Evolutionary conservation across 2,113 vertebrate genomes (phyloP).

Genomic region (Prunella fulvescens): DNA sequence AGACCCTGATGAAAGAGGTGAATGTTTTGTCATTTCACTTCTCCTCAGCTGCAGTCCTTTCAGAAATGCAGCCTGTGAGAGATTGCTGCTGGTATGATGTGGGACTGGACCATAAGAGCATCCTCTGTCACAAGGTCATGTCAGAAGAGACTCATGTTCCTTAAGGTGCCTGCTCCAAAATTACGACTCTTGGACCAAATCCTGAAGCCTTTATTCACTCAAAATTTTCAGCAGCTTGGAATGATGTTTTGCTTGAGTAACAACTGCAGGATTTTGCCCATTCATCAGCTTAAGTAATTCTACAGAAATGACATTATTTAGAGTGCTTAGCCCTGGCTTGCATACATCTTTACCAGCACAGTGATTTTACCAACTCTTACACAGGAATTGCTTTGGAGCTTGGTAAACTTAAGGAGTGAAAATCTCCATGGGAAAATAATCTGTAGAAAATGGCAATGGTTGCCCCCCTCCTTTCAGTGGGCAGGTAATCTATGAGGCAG

Average conservation of each 20-base stretch:
- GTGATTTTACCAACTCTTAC: background rate
- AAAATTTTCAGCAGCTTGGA: background rate
- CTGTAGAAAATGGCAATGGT: background rate
- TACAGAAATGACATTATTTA: background rate
- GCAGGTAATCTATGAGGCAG: constrained; percentile 13
- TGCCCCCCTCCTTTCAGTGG: background rate
- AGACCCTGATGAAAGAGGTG: background rate
- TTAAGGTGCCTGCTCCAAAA: background rate
- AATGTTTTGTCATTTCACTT: background rate
- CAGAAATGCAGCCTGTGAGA: background rate
- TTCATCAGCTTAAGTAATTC: background rate
- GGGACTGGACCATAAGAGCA: background rate
- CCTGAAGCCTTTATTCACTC: background rate
- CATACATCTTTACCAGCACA: background rate
- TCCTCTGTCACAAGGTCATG: background rate
- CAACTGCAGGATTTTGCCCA: background rate
- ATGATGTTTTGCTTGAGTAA: background rate
- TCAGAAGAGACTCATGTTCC: background rate
- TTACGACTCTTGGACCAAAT: background rate
- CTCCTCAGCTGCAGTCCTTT: background rate
- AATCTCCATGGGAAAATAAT: background rate
- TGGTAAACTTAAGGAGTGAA: background rate
- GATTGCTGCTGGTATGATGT: background rate
- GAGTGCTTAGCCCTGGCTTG: background rate
- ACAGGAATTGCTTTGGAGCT: accelerated